These are phyloP conservation scores for Megaceryle torquata DNA, from an alignment of 2,113 vertebrate species.

Conservation along the genomic window DNA sequence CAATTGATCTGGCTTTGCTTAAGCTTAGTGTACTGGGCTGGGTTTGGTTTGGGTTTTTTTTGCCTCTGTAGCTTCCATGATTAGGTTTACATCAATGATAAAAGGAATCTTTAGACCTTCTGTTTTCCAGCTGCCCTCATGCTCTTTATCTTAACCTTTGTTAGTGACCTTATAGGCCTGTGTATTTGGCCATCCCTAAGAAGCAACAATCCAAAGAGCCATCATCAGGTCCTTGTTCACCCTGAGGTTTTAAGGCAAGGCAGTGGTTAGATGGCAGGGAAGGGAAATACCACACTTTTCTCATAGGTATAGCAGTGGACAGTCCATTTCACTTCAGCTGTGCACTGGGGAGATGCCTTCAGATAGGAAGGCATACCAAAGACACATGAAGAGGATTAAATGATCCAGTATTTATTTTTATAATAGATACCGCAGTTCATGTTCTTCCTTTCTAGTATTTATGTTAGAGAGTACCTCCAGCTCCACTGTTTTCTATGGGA, in stretches of 20 bases:
- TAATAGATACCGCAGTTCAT: neutral
- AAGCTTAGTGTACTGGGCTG: neutral
- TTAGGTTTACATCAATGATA: neutral
- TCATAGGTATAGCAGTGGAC: neutral
- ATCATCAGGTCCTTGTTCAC: neutral
- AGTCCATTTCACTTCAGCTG: neutral
- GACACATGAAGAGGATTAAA: neutral
- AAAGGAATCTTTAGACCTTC: neutral
- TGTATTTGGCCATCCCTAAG: neutral
- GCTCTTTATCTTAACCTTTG: neutral
- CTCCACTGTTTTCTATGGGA: neutral
- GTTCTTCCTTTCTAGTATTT: neutral
- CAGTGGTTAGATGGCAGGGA: neutral
- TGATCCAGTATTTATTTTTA: neutral
- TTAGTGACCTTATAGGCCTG: neutral
- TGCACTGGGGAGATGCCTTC: neutral
- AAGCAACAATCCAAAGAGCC: neutral
- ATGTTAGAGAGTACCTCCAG: neutral
- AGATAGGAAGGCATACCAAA: neutral
- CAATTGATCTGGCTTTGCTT: constrained; percentile 21
- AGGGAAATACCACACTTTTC: neutral
- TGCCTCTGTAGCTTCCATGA: neutral
- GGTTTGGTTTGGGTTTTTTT: neutral
- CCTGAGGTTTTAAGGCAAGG: neutral
- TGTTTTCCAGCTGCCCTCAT: neutral